These are phyloP conservation scores for Brachypodius melanocephalos DNA, from an alignment of 2,113 vertebrate genomes.

Conservation along the genomic window DNA sequence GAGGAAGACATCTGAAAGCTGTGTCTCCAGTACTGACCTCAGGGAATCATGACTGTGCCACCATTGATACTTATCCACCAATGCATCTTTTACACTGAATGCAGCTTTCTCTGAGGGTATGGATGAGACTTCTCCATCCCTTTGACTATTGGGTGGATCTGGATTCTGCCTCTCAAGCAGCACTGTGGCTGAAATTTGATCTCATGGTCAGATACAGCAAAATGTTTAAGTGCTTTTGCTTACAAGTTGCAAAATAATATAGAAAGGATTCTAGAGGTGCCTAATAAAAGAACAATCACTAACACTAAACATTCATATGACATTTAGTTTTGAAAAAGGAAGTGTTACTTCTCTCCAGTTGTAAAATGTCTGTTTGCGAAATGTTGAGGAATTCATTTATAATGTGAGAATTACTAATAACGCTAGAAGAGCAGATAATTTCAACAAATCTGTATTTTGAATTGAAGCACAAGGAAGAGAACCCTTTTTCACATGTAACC, in stretches of 20 bases:
- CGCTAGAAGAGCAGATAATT: neutral
- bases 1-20: constrained; percentile 11
- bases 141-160: neutral
- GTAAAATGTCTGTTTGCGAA: neutral
- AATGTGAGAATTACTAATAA: neutral
- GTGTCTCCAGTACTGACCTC: neutral
- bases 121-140: neutral
- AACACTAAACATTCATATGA: neutral
- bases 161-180: neutral
- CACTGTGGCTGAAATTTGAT: neutral
- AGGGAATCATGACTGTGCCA: constrained; percentile 28
- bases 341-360: neutral
- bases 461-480: neutral
- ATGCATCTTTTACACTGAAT: neutral
- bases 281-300: neutral
- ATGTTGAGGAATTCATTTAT: neutral
- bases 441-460: neutral
- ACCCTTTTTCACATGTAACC: neutral
- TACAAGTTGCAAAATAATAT: neutral
- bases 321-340: neutral
- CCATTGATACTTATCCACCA: constrained; percentile 1
- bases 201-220: neutral
- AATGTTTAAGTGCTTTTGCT: neutral
- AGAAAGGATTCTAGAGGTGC: neutral
- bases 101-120: neutral